Evolutionary conservation across 2,113 vertebrate genomes (phyloP).

Genomic region (Martes martes): DNA sequence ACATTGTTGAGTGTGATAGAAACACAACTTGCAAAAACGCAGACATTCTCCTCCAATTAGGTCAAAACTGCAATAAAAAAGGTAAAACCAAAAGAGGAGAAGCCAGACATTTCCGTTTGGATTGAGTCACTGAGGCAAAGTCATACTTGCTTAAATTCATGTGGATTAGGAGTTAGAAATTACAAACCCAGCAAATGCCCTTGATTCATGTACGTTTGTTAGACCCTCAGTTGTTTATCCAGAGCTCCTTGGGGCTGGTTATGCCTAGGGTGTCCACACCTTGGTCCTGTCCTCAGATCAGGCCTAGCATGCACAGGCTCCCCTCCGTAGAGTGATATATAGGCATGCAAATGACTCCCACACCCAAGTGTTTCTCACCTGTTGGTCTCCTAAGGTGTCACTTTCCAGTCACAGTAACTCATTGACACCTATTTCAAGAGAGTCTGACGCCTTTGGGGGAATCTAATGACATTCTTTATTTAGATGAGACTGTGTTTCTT

Average conservation of each 20-base stretch:
- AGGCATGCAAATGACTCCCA: not conserved
- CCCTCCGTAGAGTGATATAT: not conserved
- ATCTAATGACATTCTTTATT: not conserved
- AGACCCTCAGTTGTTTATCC: not conserved
- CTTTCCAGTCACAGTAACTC: not conserved
- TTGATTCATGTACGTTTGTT: not conserved
- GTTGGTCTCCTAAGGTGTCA: not conserved
- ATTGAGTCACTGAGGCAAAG: not conserved
- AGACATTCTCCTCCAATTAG: not conserved
- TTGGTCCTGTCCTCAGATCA: not conserved
- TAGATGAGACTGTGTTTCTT: not conserved
- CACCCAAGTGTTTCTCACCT: accelerated
- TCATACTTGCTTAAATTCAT: not conserved
- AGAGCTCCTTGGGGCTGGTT: not conserved
- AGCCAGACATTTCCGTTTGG: not conserved
- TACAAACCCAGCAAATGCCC: not conserved
- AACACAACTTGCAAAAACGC: not conserved
- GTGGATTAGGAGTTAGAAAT: not conserved
- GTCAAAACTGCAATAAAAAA: not conserved
- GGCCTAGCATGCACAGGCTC: not conserved
- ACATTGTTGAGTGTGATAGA: not conserved
- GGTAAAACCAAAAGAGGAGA: not conserved
- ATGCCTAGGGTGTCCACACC: not conserved
- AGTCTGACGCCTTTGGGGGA: not conserved
- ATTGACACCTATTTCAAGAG: not conserved